Base-by-base conservation (phyloP, 2,797 vertebrate species). In the Neostethus bicornis region DNA sequence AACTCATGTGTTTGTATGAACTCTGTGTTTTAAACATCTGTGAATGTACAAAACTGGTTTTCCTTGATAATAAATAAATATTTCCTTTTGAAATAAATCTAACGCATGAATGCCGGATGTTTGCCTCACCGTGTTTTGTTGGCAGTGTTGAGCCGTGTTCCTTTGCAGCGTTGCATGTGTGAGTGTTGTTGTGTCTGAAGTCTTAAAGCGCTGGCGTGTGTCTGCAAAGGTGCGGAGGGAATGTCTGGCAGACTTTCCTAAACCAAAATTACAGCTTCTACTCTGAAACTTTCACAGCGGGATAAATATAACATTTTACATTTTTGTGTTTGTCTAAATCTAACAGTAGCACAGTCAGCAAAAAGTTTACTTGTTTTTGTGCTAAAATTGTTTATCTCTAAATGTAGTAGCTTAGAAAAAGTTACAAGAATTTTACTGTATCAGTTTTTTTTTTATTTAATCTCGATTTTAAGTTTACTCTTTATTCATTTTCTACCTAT, bases 261-360 rank as follows among this genome's bases (percentile, higher is more conserved):
- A 60, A 60, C 63, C 57, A 37, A 74, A 80, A 85, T 80, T 45
- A 61, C 57, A 77, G 60, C 70, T 20, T 74, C 35, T 35, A 62
- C 55, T 71, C 35, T 41, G 23, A 38, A 54, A 62, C 44, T 13
- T 17, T 63, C 63, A 49, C 34, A 44, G 14, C 5, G 25, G 42
- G 34, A 64, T 26, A 29, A 54, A 47, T 13, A 9, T 25, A 35
- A 41, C 37, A n/a, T 20, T 61, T 57, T 0, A 11, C 1, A 17
- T 19, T 32, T 13, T 8, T 28, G 14, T 17, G 19, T 23, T n/a
- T 23, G 2, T 20, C 11, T 24, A 9, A 49, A 47, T 61, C 28
- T 50, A 0, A 13, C 25, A 23, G 9, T 10, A n/a, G n/a, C 25
- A 60, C 32, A 32, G 37, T 46, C 42, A 13, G 10, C n/a, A 20